Base-by-base conservation (phyloP, 2,888 invertebrate species). In the Drosophila tripunctata region DNA sequence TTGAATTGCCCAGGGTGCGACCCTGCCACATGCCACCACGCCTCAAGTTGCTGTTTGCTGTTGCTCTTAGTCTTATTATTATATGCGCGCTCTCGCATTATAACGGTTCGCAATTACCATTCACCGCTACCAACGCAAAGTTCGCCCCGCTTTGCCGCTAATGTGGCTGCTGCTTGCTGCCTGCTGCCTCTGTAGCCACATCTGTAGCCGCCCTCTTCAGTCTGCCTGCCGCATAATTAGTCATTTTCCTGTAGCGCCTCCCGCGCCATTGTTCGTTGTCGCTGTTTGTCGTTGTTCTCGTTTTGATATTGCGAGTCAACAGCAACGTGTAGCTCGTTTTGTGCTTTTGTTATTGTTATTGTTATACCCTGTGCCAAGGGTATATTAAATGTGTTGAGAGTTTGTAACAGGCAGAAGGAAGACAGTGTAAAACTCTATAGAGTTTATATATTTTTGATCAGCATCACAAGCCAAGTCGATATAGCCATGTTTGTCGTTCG, bases 101-200 rank as follows among this genome's bases (percentile, higher is more conserved):
- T 83, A 83, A 83, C 82, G 82, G 82, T 83, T 74, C 66, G 72
- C 88, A 86, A 88, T 83, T 83, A 82, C 82, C 82, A 83, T 88
- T 83, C 88, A 83, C 82, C 88, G 87, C 82, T 82, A 82, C 75
- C 81, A 84, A 60, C 71, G 71, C 70, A 70, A 64, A 75, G 77
- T 78, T 58, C 54, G 68, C 76, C 70, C 67, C 72, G 72, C 43
- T 71, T 73, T 73, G 74, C 76, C 55, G 60, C 88, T 87, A 85
- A 87, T 82, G 81, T 78, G 81, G 66, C 64, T 69, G 65, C 44
- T 51, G 43, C 38, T 44, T 40, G 44, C 55, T 35, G 19, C 50
- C 41, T 17, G n/a, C 56, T 19, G 35, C 50, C 35, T 8, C 48
- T 14, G 24, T 17, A 14, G 5, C 50, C n/a, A 19, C 4, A 56